Evolutionary conservation across 1,140 invertebrate genomes (phyloP).

Genomic region (Lasaia peninsularis): DNA sequence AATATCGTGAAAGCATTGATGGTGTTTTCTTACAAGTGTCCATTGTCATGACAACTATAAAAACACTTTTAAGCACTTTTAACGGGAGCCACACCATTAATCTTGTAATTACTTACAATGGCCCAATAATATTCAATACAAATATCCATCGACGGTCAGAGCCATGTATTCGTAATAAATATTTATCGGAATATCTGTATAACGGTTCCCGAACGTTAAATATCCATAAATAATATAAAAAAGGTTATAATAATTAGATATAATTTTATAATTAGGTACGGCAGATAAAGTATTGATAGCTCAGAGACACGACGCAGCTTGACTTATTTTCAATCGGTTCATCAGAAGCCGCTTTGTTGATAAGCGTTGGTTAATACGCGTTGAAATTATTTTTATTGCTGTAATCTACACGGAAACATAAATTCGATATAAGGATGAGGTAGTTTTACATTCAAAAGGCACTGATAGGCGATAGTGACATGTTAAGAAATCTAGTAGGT

Average conservation of each 20-base stretch:
- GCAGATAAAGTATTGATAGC: background rate
- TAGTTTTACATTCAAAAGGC: too few relatives aligned
- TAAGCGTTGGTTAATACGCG: background rate
- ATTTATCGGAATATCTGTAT: background rate
- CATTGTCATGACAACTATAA: background rate
- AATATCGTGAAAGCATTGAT: constrained; percentile 11
- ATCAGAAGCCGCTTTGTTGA: background rate
- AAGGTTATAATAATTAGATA: background rate
- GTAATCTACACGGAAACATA: background rate
- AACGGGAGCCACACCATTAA: background rate
- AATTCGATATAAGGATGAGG: background rate
- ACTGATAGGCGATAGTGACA: too few relatives aligned
- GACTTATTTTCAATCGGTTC: background rate
- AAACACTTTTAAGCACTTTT: background rate
- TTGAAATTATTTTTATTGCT: background rate
- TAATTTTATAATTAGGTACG: constrained; percentile 5
- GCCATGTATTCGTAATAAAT: constrained; percentile 2
- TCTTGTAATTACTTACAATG: background rate
- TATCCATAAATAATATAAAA: constrained; percentile 1
- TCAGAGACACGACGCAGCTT: background rate
- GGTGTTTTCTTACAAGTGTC: constrained; percentile 2
- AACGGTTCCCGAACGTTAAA: constrained; percentile 1
- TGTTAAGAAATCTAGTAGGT: too few relatives aligned
- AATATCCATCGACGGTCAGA: background rate
- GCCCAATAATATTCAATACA: background rate